phyloP scores from a whole-genome alignment of 2,113 vertebrate species.

The Colaptes auratus region DNA sequence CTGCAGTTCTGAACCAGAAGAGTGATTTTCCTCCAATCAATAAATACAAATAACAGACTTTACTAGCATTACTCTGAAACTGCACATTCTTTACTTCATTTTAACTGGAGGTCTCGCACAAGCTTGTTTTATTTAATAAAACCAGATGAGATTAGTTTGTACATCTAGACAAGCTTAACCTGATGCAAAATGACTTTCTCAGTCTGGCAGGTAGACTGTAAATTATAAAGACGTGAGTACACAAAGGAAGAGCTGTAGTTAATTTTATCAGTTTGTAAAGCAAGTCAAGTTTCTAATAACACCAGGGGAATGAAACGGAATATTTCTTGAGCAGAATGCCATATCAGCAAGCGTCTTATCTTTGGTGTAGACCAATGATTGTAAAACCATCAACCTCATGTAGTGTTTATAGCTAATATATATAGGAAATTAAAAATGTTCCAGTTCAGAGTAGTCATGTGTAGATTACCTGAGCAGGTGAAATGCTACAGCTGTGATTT shows the following conservation, averaged over 20 bases:
- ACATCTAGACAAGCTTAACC: neutral
- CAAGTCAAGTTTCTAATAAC: neutral
- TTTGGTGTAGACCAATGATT: neutral
- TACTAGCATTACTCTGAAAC: neutral
- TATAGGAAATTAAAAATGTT: neutral
- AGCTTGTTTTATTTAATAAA: slow-evolving; percentile 22
- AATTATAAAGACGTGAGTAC: neutral
- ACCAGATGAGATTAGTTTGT: neutral
- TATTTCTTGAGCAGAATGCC: neutral
- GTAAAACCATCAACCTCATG: neutral
- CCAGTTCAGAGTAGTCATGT: neutral
- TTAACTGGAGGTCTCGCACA: neutral
- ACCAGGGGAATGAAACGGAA: neutral
- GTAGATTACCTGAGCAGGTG: neutral
- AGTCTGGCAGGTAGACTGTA: neutral
- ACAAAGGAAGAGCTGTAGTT: neutral
- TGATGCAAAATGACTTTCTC: neutral
- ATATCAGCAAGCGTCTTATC: neutral
- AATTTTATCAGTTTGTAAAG: slow-evolving; percentile 16
- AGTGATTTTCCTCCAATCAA: neutral
- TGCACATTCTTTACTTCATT: neutral
- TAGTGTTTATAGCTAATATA: neutral
- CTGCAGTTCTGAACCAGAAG: slow-evolving; percentile 3
- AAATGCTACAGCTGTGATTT: neutral
- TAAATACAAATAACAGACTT: slow-evolving; percentile 13